Conservation (phyloP, 1,140 invertebrate species). For the Neuroterus valhalla region DNA sequence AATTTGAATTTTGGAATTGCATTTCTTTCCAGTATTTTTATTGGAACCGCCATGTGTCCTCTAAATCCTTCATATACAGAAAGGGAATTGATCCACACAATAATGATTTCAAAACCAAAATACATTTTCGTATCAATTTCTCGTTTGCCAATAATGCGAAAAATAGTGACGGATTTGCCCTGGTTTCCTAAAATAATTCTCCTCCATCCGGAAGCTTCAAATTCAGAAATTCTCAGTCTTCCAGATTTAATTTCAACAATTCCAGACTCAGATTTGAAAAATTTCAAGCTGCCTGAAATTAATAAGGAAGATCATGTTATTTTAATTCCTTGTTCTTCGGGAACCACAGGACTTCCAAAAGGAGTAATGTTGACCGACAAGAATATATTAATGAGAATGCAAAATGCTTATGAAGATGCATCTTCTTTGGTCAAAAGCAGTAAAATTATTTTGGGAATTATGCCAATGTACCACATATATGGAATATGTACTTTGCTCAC, state of each 20-base stretch:
- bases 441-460: background rate
- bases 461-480: constrained; percentile 73
- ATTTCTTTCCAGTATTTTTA: constrained; percentile 75
- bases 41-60: constrained; percentile 78
- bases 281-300: constrained; percentile 52
- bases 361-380: constrained; percentile 84
- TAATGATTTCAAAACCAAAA: constrained; percentile 75
- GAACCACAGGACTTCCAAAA: constrained; percentile 86
- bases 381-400: constrained; percentile 74
- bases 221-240: constrained; percentile 40
- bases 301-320: constrained; percentile 63
- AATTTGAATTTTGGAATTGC: constrained; percentile 76
- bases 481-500: constrained; percentile 60
- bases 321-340: constrained; percentile 78
- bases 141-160: constrained; percentile 32
- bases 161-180: constrained; percentile 43
- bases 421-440: background rate
- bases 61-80: constrained; percentile 58
- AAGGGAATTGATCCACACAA: constrained; percentile 72
- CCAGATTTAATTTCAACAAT: constrained; percentile 40
- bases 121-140: constrained; percentile 64
- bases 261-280: constrained; percentile 21
- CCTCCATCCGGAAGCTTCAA: constrained; percentile 31
- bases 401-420: background rate
- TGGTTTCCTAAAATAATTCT: constrained; percentile 55